Conservation (phyloP, 2,888 invertebrate species). For the Drosophila infuscata region DNA sequence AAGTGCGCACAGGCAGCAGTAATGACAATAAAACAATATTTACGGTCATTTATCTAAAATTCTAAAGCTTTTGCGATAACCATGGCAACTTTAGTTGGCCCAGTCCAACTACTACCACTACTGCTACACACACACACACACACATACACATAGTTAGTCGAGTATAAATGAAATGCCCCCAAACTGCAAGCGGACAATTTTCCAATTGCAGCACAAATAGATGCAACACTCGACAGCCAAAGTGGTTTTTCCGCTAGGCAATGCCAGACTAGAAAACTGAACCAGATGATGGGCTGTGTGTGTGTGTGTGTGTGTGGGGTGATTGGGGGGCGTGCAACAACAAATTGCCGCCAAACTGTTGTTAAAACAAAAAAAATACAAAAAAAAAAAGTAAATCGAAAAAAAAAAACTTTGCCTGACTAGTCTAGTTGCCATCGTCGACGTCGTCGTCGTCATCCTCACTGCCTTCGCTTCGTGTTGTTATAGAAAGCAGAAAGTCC, state of each 20-base stretch:
- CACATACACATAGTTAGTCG: background rate
- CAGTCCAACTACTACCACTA: constrained; percentile 14
- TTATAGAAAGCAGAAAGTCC: constrained; percentile 66
- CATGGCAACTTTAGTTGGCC: constrained; percentile 19
- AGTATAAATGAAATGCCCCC: constrained; percentile 21
- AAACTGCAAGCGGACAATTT: constrained; percentile 46
- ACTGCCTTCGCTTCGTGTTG: constrained; percentile 45
- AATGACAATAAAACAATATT: constrained; percentile 14
- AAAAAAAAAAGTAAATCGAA: constrained; percentile 5
- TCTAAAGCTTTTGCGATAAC: constrained; percentile 8
- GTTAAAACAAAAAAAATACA: constrained; percentile 39
- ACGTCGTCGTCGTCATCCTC: constrained; percentile 32
- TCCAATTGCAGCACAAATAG: constrained; percentile 49
- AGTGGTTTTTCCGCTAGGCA: constrained; percentile 57
- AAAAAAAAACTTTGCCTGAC: constrained; percentile 43
- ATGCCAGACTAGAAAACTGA: constrained; percentile 13
- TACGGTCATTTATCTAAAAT: constrained; percentile 21
- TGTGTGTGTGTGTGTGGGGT: background rate
- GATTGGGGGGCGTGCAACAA: background rate
- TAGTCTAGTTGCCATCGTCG: constrained; percentile 44
- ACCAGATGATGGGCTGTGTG: background rate
- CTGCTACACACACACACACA: background rate
- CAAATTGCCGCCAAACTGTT: constrained; percentile 53
- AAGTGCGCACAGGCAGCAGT: background rate
- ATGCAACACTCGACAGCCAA: constrained; percentile 45